These are phyloP conservation scores for Drosophila lacertosa DNA, from an alignment of 1,140 invertebrate genomes.

Conservation along the genomic window DNA sequence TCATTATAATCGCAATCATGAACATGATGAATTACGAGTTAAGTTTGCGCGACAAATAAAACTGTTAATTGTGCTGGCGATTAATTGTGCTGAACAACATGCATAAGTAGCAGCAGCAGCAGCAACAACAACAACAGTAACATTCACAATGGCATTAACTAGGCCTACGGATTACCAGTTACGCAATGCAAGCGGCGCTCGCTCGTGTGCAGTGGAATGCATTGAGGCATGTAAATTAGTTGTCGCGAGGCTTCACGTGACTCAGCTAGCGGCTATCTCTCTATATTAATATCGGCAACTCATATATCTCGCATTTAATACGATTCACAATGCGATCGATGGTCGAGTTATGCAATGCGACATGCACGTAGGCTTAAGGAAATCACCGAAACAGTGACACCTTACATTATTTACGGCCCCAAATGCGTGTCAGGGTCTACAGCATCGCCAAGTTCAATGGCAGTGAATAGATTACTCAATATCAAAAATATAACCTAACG, in stretches of 20 bases:
- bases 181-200: slow-evolving; percentile 22
- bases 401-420: slow-evolving; percentile 37
- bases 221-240: slow-evolving; percentile 74
- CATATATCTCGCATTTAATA: slow-evolving; percentile 27
- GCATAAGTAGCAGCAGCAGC: slow-evolving; percentile 6
- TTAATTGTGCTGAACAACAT: slow-evolving; percentile 52
- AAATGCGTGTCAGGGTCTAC: slow-evolving; percentile 62
- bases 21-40: slow-evolving; percentile 57
- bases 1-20: slow-evolving; percentile 28
- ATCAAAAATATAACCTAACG: neutral
- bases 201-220: slow-evolving; percentile 57
- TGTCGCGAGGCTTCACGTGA: slow-evolving; percentile 72
- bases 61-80: slow-evolving; percentile 61
- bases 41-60: slow-evolving; percentile 47
- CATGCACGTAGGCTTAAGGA: slow-evolving; percentile 33
- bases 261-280: slow-evolving; percentile 37
- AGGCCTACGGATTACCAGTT: slow-evolving; percentile 33
- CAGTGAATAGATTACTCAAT: slow-evolving; percentile 18
- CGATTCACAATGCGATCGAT: slow-evolving; percentile 41
- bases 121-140: slow-evolving; percentile 16
- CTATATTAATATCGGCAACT: slow-evolving; percentile 40
- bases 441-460: slow-evolving; percentile 61
- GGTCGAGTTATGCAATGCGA: slow-evolving; percentile 40
- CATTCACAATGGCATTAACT: slow-evolving; percentile 18
- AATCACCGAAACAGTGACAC: slow-evolving; percentile 23